A percentile compares a stretch with the other conserved stretches of the same genome.
phyloP scores from a whole-genome alignment of 2,888 invertebrate genomes.

The Zygogramma bicolorata region DNA sequence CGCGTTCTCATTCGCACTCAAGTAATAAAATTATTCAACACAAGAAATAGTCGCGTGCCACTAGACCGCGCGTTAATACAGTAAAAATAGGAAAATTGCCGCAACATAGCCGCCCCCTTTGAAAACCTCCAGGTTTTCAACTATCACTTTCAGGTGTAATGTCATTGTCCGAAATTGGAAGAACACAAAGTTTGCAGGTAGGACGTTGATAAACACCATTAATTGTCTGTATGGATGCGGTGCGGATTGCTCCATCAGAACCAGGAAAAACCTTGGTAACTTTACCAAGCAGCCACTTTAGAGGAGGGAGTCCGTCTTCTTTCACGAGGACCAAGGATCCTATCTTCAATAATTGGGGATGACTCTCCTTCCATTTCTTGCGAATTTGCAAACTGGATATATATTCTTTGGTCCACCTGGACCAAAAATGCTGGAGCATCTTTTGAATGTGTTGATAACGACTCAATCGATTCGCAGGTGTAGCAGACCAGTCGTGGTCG shows the following conservation, averaged over 20 bases:
- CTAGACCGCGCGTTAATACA: background rate
- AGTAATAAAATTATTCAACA: too few relatives aligned
- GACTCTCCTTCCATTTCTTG: conserved; percentile 26
- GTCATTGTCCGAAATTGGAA: background rate
- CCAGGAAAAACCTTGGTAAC: conserved; percentile 15
- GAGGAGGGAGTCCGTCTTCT: conserved; percentile 22
- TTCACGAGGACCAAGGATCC: conserved; percentile 21
- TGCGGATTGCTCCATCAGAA: background rate
- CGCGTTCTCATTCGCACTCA: too few relatives aligned
- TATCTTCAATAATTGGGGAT: background rate
- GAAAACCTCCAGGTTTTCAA: background rate
- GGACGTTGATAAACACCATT: conserved; percentile 1
- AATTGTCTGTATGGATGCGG: background rate
- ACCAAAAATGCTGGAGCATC: conserved; percentile 46
- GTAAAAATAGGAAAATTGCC: background rate
- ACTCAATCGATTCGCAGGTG: conserved; percentile 31
- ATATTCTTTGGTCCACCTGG: conserved; percentile 47
- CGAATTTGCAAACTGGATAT: conserved; percentile 43
- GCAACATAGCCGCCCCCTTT: background rate
- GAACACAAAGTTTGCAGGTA: background rate
- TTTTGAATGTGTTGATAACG: conserved; percentile 48
- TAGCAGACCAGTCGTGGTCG: conserved; percentile 31
- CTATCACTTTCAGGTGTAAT: background rate
- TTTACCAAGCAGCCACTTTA: conserved; percentile 21
- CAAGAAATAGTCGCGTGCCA: background rate